These are phyloP conservation scores for Bombus superbus DNA, from an alignment of 1,140 invertebrate species.

Conservation along the genomic window DNA sequence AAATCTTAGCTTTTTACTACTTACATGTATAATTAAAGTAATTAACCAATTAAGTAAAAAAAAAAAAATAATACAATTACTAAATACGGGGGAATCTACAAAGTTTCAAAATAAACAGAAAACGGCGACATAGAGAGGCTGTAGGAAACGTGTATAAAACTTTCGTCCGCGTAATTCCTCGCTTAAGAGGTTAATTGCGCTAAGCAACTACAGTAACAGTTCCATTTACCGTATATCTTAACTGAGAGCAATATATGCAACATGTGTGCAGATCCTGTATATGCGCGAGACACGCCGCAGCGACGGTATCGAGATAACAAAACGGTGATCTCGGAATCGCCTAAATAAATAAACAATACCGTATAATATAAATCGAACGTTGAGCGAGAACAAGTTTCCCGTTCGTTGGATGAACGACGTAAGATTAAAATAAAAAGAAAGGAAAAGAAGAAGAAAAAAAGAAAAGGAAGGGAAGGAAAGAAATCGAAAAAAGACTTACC, in stretches of 20 bases:
- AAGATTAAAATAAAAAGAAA: not conserved
- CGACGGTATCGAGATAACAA: not conserved
- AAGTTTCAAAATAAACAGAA: not conserved
- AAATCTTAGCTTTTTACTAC: too few species aligned
- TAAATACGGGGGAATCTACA: not conserved
- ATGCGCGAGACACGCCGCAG: not conserved
- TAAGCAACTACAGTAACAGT: slow-evolving; percentile 21
- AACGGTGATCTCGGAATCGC: slow-evolving; percentile 18
- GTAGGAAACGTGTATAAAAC: slow-evolving; percentile 2
- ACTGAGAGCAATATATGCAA: not conserved
- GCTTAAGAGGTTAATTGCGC: slow-evolving; percentile 36
- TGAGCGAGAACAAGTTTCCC: not conserved
- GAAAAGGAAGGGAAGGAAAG: not conserved
- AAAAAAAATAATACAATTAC: not conserved
- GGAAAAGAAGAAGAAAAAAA: not conserved
- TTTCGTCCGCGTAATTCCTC: slow-evolving; percentile 22
- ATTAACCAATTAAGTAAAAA: not conserved
- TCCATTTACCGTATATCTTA: slow-evolving; percentile 27
- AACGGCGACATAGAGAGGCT: not conserved
- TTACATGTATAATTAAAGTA: too few species aligned
- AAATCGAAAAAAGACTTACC: slow-evolving; percentile 77
- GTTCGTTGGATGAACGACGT: not conserved
- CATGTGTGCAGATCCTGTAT: not conserved
- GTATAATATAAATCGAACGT: not conserved
- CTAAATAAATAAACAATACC: slow-evolving; percentile 26